Evolutionary conservation across 2,888 invertebrate species (phyloP).

Genomic region (Drepana falcataria): DNA sequence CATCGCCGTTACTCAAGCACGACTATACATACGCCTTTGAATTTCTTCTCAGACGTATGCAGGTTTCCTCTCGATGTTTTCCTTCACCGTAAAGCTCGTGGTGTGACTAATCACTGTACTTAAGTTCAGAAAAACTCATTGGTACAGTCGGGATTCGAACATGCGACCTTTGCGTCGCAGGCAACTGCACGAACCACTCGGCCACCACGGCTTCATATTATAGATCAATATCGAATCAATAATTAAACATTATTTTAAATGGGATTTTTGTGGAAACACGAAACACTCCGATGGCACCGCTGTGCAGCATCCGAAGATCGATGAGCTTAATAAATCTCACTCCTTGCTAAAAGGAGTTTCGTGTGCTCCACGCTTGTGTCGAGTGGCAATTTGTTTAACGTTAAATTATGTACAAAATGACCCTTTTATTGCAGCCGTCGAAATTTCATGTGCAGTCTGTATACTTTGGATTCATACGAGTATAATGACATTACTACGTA

Average conservation of each 20-base stretch:
- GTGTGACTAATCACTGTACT: too few relatives aligned
- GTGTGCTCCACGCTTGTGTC: neutral
- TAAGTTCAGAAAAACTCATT: too few relatives aligned
- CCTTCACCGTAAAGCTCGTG: too few relatives aligned
- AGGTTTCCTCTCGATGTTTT: too few relatives aligned
- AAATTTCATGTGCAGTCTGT: neutral
- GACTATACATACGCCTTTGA: too few relatives aligned
- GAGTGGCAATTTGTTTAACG: neutral
- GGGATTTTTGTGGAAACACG: neutral
- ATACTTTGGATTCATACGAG: neutral
- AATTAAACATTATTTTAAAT: neutral
- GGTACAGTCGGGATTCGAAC: too few relatives aligned
- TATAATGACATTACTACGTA: neutral
- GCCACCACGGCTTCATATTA: too few relatives aligned
- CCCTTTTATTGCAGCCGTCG: neutral
- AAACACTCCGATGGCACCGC: neutral
- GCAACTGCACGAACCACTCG: too few relatives aligned
- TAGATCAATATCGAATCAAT: too few relatives aligned
- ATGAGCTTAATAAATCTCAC: constrained; percentile 1
- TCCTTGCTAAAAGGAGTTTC: neutral
- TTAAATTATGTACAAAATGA: neutral
- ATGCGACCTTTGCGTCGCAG: too few relatives aligned
- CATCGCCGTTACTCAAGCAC: too few relatives aligned
- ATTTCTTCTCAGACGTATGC: too few relatives aligned
- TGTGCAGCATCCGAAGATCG: neutral